Percentiles rank a stretch among this genome's conserved stretches.
These are phyloP conservation scores for Drosophila anomalata DNA, from an alignment of 2,888 invertebrate species.

Conservation along the genomic window DNA sequence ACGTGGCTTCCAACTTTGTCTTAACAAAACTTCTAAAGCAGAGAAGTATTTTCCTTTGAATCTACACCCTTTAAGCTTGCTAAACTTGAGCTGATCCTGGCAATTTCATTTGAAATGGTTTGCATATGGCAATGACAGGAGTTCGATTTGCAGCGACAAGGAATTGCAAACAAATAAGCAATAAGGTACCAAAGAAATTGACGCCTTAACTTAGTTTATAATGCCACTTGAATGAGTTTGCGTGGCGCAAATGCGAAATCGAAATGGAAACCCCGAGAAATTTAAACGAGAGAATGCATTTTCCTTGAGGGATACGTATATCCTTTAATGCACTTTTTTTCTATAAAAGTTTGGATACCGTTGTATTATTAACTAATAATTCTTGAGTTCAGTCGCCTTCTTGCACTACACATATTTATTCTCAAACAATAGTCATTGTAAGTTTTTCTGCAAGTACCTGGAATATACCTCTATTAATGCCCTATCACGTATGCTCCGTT, in stretches of 20 bases:
- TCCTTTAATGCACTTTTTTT: not conserved
- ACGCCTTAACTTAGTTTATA: constrained; percentile 78
- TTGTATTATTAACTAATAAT: not conserved
- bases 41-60: not conserved
- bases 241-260: constrained; percentile 14
- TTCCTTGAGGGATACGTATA: not conserved
- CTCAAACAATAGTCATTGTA: not conserved
- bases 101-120: constrained; percentile 2
- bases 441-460: not conserved
- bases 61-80: not conserved
- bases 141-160: constrained; percentile 61
- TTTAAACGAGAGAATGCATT: not conserved
- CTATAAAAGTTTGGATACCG: not conserved
- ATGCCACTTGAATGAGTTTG: constrained; percentile 73
- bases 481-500: constrained; percentile 44
- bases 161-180: constrained; percentile 74
- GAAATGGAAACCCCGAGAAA: not conserved
- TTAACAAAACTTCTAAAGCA: too few relatives aligned
- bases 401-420: not conserved
- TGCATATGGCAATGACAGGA: constrained; percentile 21
- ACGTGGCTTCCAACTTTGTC: too few relatives aligned
- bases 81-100: not conserved
- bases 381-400: not conserved
- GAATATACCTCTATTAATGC: constrained; percentile 67
- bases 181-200: constrained; percentile 73